Conservation (phyloP, 1,140 invertebrate species). For the Camponotus pennsylvanicus region DNA sequence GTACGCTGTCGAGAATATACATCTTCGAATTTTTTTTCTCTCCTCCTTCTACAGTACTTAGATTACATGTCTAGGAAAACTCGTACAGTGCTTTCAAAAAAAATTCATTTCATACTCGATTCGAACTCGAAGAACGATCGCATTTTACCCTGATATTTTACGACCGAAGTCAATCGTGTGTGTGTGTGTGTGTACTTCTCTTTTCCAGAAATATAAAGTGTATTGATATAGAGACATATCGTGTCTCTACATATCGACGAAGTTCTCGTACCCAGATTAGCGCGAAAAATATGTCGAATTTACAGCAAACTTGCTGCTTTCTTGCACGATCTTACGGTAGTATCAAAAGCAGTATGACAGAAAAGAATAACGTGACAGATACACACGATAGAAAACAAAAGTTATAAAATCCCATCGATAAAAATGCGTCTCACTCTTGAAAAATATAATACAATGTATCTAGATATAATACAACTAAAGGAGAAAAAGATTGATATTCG, state of each 20-base stretch:
- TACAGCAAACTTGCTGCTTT: background rate
- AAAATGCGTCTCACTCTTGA: background rate
- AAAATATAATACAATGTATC: slow-evolving; percentile 4
- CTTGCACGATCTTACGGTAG: background rate
- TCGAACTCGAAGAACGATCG: slow-evolving; percentile 20
- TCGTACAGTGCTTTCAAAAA: slow-evolving; percentile 57
- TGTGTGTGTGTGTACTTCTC: background rate
- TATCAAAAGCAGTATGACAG: background rate
- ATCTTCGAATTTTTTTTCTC: slow-evolving; percentile 57
- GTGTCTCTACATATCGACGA: background rate
- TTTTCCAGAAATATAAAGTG: slow-evolving; percentile 14
- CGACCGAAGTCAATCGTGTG: slow-evolving; percentile 8
- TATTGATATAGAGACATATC: background rate
- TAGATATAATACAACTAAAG: slow-evolving; percentile 21
- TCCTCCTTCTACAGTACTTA: slow-evolving; percentile 36
- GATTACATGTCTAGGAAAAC: slow-evolving; percentile 54
- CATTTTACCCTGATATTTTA: slow-evolving; percentile 50
- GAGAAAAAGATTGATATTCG: slow-evolving; percentile 10
- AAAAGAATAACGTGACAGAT: no score
- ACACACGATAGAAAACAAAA: background rate
- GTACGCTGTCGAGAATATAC: slow-evolving; percentile 54
- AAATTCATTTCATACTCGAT: slow-evolving; percentile 8
- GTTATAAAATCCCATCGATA: background rate
- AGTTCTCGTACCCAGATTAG: background rate
- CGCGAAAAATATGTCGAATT: slow-evolving; percentile 3